Conservation (phyloP, 2,888 invertebrate species). For the Malacosoma neustria region DNA sequence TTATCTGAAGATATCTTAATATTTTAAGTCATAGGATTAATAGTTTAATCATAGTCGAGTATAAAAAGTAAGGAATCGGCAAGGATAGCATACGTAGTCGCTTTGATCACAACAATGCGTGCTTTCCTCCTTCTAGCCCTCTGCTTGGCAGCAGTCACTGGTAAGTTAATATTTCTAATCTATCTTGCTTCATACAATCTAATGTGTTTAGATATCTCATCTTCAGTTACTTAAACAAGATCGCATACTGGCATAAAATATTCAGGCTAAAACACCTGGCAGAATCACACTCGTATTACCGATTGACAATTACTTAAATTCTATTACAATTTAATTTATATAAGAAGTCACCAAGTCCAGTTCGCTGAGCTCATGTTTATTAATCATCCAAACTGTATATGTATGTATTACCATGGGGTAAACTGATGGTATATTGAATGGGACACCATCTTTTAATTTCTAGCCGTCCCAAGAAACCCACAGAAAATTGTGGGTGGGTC, state of each 20-base stretch:
- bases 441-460: no score
- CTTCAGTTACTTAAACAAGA: background rate
- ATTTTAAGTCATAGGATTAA: no score
- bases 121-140: conserved; percentile 5
- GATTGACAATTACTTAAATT: background rate
- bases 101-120: no score
- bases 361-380: background rate
- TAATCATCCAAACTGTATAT: conserved; percentile 12
- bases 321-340: background rate
- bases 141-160: conserved; percentile 11
- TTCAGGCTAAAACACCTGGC: no score
- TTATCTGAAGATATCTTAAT: no score
- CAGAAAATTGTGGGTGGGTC: conserved; percentile 30
- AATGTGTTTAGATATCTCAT: background rate
- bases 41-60: no score
- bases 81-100: no score
- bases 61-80: no score
- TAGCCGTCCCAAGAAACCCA: conserved; percentile 15
- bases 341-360: background rate
- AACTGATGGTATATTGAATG: no score
- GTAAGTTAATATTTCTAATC: conserved; percentile 5
- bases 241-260: no score
- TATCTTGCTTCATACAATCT: background rate
- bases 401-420: no score
- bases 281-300: background rate